Evolutionary conservation across 2,797 vertebrate species (phyloP), one percentile per base, ranked within the genome.

Genomic region (Etheostoma nigrum): DNA sequence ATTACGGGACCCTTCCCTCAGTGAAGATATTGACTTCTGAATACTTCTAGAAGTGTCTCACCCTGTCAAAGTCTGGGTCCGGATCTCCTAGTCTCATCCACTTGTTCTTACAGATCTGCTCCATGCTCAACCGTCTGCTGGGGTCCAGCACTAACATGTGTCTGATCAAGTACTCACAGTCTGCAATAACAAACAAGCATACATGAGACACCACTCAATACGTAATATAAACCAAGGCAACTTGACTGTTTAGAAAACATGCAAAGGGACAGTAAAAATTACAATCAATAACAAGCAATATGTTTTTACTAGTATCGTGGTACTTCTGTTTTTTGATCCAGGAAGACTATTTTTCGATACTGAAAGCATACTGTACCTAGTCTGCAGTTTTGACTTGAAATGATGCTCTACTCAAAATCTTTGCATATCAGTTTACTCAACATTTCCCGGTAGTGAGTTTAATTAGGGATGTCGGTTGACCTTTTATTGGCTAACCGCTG

Each of bases 81-180:
- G 95, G 94, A 76, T 99, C 98, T 70, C 97, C 98, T 2, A 96
- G 95, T 87, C 96, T 98, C 97, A 99, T 99, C 98, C 98, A 99
- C 94, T 99, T 99, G 95, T 99, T 99, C 82, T 96, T 98, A 93
- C 97, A 98, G 93, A 99, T 99, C 95, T 99, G 98, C 91, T 99
- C 98, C 98, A 99, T 98, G 14, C 96, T 97, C 68, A 99, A 95
- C 72, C 98, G 95, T 88, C 95, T 96, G 87, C 96, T 98, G 0
- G 98, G 98, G 86, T 99, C 98, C 94, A 99, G 85, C 55, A 99
- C 96, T 89, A 99, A 91, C 98, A 99, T 99, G 92, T 99, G 98
- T 92, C 98, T 96, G 94, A 99, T 99, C 90, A 99, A 91, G 88
- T 99, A 98, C 87, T 99, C 98, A 85, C 98, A 99, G 82, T 99